Conservation (phyloP, 2,888 invertebrate genomes). For the Apodemia hepburni region DNA sequence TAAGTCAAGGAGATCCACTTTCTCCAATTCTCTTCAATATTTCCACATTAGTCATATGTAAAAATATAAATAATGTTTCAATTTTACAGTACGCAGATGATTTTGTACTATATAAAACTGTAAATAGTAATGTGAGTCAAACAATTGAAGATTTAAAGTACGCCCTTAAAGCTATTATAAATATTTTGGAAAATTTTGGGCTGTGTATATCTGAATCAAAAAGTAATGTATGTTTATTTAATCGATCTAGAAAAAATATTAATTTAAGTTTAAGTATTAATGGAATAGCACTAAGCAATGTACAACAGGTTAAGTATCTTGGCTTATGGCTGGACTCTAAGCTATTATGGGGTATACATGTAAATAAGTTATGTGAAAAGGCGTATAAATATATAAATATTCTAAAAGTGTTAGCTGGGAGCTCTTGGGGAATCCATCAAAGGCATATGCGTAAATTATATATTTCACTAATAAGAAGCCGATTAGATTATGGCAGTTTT, state of each 20-base stretch:
- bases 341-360: constrained; percentile 4
- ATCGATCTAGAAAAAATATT: constrained; percentile 1
- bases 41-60: constrained; percentile 19
- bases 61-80: constrained; percentile 2
- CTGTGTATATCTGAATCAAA: background rate
- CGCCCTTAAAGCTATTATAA: background rate
- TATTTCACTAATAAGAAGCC: constrained; percentile 18
- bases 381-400: constrained; percentile 11
- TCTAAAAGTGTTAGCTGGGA: constrained; percentile 17
- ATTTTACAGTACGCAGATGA: constrained; percentile 30
- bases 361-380: constrained; percentile 6
- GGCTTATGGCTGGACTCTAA: background rate
- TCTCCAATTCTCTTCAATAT: constrained; percentile 25
- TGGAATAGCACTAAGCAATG: background rate
- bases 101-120: constrained; percentile 17
- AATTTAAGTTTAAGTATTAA: background rate
- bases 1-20: background rate
- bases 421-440: constrained; percentile 12
- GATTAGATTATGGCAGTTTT: constrained; percentile 20
- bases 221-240: background rate
- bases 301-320: background rate
- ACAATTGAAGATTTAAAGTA: too few species aligned
- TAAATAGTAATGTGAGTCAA: background rate
- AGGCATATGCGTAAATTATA: constrained; percentile 17
- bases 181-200: background rate